These are phyloP conservation scores for Agonopterix subpropinquella DNA, from an alignment of 2,888 invertebrate genomes.

Conservation along the genomic window DNA sequence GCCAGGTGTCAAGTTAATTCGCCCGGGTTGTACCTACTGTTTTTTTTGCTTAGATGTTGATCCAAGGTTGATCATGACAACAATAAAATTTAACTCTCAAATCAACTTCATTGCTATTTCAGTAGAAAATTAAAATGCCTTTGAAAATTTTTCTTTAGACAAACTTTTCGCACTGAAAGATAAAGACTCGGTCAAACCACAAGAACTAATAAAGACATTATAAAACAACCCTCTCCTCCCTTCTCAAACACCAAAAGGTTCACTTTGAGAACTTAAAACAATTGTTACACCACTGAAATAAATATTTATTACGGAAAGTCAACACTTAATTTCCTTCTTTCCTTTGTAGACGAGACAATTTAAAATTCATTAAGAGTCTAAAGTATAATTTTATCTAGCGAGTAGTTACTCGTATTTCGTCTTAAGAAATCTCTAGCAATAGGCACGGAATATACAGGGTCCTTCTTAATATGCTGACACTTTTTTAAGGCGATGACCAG, in stretches of 20 bases:
- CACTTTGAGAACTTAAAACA: slow-evolving; percentile 29
- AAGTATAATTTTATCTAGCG: slow-evolving; percentile 16
- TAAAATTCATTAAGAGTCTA: slow-evolving; percentile 19
- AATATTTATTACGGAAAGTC: slow-evolving; percentile 40
- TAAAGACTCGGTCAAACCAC: background rate
- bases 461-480: no score
- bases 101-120: no score
- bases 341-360: slow-evolving; percentile 24
- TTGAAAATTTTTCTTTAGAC: no score
- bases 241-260: slow-evolving; percentile 30
- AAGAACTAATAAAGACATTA: slow-evolving; percentile 21
- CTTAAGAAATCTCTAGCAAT: background rate
- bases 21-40: no score
- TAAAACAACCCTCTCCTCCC: slow-evolving; percentile 15
- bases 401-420: slow-evolving; percentile 13
- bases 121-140: no score
- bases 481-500: no score
- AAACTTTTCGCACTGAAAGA: no score
- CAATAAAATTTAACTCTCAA: no score
- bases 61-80: no score
- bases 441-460: no score
- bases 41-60: no score
- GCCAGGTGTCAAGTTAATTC: no score
- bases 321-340: slow-evolving; percentile 28
- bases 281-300: slow-evolving; percentile 33